Evolutionary conservation across 2,113 vertebrate genomes (phyloP), one percentile per base, ranked within the genome.

Genomic region (Ptychochromis oligacanthus): DNA sequence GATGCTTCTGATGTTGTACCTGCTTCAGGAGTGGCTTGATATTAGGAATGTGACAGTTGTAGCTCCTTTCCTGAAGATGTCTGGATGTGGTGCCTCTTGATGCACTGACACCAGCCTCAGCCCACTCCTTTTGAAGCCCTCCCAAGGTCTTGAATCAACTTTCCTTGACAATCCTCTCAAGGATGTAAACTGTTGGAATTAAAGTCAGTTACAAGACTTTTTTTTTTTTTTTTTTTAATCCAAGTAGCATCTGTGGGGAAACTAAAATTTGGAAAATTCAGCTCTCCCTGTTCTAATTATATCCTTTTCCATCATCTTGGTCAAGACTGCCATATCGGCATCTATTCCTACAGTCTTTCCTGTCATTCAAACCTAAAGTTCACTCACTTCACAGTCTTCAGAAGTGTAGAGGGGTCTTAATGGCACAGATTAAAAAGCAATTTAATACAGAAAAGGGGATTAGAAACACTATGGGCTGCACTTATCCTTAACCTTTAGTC

Each of bases 401-500:
- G 60, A 90, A 87, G 80, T 85, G 79, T 90, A 79, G 40, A 87
- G 20, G 61, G 88, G 84, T 93, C 84, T 84, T 94, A 92, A 94
- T 94, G 89, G 90, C 77, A 74, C 79, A 89, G 91, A 93, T 95
- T 93, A 94, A 92, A 91, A 92, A 91, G 90, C 93, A 91, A 93
- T 94, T 95, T 93, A 94, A 93, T 90, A 92, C 87, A 91, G 90
- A 91, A 94, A 93, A 94, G 88, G 92, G 92, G 93, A 95, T 95
- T 94, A 93, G 86, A 90, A 94, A 92, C 85, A 91, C 87, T 81
- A 85, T 89, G 91, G 88, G 78, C 90, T 85, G 81, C 86, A 85
- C 91, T 94, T 95, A 95, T 95, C 91, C 92, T 93, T 93, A 93
- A 95, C 93, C 93, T 95, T 94, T 91, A 92, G 87, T 92, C 87